Base-by-base conservation (phyloP, 2,797 vertebrate genomes). In the Spea hammondii region DNA sequence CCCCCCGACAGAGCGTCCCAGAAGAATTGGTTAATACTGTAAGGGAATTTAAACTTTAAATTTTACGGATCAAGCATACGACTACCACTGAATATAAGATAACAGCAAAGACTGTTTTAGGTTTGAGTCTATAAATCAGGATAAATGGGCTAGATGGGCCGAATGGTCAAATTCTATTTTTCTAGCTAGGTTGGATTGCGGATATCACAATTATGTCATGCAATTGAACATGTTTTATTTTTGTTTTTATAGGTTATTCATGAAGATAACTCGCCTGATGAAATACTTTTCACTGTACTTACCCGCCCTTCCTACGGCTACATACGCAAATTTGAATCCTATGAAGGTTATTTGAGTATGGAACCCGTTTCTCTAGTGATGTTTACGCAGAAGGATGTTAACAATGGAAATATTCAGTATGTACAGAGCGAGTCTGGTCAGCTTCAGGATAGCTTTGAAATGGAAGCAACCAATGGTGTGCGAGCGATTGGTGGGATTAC, bases 331-430 rank as follows among this genome's bases (percentile, higher is more conserved):
- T 94, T 93, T 87, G 88, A 91, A 65, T 84, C 81, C 0, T 90
- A 91, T 71, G 90, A 91, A 65, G 86, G 81, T 51, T 92, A 91
- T 60, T 47, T 91, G 7, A 85, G 87, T 85, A 88, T 86, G 65
- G 83, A 89, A 54, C 87, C 86, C 73, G 91, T 88, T 3, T 91
- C 89, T 9, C 82, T 93, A 84, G 87, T 85, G 85, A 93, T 79
- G 0, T 99, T 98, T 85, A 95, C 90, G 8, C 95, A 96, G 62
- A 86, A 91, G 77, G 94, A 96, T 88, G 67, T 96, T 7, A 88
- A 96, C 12, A 85, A 85, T 5, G 95, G 95, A 7, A 90, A 89
- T 83, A 84, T 97, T 84, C 93, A 95, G 82, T 97, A 97, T 83
- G 82, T 96, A 79, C 95, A 96, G 85, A 88, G 86, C 57, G 87